Conservation (phyloP, 2,797 vertebrate species). For the Oreochromis grahami region DNA sequence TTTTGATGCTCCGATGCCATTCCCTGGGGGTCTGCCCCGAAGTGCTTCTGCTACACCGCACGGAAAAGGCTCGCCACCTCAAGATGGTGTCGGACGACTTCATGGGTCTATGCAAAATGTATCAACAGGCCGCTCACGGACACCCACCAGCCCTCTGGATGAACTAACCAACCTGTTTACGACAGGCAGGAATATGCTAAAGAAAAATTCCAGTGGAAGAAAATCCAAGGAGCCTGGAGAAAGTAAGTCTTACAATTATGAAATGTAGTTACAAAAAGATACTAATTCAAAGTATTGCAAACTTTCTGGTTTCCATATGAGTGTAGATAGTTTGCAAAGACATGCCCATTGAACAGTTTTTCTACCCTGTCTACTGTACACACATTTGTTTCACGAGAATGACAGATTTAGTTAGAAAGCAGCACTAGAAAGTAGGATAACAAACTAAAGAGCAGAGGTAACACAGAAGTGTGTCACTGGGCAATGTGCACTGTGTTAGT, state of each 20-base stretch:
- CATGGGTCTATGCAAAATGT: slow-evolving; percentile 86
- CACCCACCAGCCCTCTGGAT: slow-evolving; percentile 95
- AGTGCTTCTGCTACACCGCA: slow-evolving; percentile 93
- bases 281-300: not conserved
- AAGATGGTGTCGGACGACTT: slow-evolving; percentile 82
- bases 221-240: slow-evolving; percentile 94
- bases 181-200: slow-evolving; percentile 95
- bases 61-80: slow-evolving; percentile 86
- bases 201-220: slow-evolving; percentile 92
- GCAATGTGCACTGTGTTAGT: not conserved
- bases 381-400: not conserved
- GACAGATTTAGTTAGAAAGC: not conserved
- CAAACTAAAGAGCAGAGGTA: not conserved
- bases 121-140: slow-evolving; percentile 87
- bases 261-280: not conserved
- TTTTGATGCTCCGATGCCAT: slow-evolving; percentile 83
- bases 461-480: not conserved
- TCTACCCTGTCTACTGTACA: not conserved
- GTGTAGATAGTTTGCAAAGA: not conserved
- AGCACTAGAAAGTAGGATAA: not conserved
- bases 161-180: slow-evolving; percentile 97
- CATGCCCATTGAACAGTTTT: not conserved
- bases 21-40: slow-evolving; percentile 81
- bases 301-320: not conserved
- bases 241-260: slow-evolving; percentile 73